Percentiles rank a stretch among this genome's conserved stretches.
Evolutionary conservation across 2,113 vertebrate genomes (phyloP).

Genomic region (Marcusenius ussheri): DNA sequence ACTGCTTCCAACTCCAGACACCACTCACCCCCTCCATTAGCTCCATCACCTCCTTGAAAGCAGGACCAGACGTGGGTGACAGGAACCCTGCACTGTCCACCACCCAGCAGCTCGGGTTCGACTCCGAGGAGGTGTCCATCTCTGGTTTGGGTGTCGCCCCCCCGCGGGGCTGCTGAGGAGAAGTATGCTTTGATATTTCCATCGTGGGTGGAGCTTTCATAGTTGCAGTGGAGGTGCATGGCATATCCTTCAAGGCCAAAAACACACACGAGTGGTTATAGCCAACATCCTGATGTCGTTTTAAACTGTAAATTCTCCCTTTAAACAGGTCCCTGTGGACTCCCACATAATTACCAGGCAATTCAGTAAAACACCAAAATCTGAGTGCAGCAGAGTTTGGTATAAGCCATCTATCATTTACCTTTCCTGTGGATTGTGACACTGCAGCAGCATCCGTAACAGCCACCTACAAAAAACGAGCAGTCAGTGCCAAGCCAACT

Average conservation of each 20-base stretch:
- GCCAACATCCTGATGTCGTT: neutral
- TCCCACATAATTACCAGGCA: neutral
- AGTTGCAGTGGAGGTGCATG: neutral
- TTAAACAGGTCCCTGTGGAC: neutral
- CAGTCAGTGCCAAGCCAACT: neutral
- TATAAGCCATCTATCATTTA: constrained; percentile 26
- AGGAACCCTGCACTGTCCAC: constrained; percentile 79
- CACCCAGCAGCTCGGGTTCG: constrained; percentile 70
- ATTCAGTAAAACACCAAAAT: neutral
- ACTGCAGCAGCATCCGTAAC: constrained; percentile 32
- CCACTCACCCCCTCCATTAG: constrained; percentile 86
- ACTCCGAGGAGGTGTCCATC: constrained; percentile 33
- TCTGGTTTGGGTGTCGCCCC: constrained; percentile 42
- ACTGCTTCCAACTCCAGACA: neutral
- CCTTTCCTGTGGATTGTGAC: constrained; percentile 30
- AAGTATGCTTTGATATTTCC: constrained; percentile 24
- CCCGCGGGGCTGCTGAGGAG: constrained; percentile 33
- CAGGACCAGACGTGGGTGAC: constrained; percentile 63
- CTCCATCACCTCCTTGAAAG: constrained; percentile 81
- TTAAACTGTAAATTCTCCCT: neutral
- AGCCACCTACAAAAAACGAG: neutral
- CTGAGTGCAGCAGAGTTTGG: neutral
- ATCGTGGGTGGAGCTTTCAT: neutral
- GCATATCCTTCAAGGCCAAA: constrained; percentile 33
- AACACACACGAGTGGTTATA: neutral